Base-by-base conservation (phyloP, 2,888 invertebrate species). In the Chrysopilus asiliformis region DNA sequence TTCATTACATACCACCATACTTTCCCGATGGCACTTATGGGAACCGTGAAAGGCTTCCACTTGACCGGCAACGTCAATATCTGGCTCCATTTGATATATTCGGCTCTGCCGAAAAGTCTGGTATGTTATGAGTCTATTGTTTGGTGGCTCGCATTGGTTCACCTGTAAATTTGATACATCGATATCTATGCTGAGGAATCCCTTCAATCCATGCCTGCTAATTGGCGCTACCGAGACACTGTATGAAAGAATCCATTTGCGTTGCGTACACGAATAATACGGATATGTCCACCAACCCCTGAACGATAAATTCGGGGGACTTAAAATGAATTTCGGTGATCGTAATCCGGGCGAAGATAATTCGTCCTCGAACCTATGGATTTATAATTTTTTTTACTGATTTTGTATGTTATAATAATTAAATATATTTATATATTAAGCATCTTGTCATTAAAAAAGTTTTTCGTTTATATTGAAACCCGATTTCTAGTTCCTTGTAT, bases 221-320 rank as follows among this genome's bases (percentile, higher is more conserved):
- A 60, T 63, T 20, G 70, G 67, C 36, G 71, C 70, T 47, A 75
- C 68, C 10, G 71, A 59, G 24, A 85, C 79, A 45, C 84, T 85
- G 59, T 89, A 90, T 3, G 87, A 86, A 32, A 89, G 68, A 48
- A 89, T 68, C 90, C 90, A 90, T 42, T 76, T 71, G 46, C 74
- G 71, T 18, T 73, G 70, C 41, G 72, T 72, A 62, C 90, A 90
- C 46, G 84, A 84, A 59, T 79, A 87, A 58, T 89, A 90, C 1
- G 90, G 89, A 51, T 73, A 78, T 13, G 87, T 89, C 89, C 89
- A 90, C 77, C 83, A 82, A 16, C 86, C 83, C 51, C 74, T 60
- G 56, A 69, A 74, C 41, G 74, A 71, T 40, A 70, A 66, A 53
- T 71, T 70, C 40, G 68, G 65, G 41, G 74, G 72, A 53, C 72